phyloP scores from a whole-genome alignment of 2,113 vertebrate species.

The Zosterops borbonicus region DNA sequence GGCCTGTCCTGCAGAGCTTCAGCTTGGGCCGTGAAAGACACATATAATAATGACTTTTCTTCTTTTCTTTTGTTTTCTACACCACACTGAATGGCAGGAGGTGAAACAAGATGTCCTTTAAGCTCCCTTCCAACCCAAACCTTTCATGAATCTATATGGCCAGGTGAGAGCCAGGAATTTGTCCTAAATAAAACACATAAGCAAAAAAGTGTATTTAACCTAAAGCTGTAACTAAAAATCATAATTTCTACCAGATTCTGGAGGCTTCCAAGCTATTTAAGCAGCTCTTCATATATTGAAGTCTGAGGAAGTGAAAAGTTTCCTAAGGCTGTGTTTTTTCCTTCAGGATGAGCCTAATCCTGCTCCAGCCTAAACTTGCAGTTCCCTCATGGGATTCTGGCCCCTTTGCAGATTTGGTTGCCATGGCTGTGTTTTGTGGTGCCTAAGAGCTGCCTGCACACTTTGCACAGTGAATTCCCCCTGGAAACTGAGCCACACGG shows the following conservation, averaged over 20 bases:
- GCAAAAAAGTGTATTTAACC: not conserved
- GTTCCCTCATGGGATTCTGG: not conserved
- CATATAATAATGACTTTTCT: not conserved
- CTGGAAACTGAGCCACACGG: not conserved
- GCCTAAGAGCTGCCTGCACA: not conserved
- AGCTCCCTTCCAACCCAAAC: not conserved
- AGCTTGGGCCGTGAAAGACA: not conserved
- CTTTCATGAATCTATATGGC: not conserved
- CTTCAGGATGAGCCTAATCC: not conserved
- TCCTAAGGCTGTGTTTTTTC: not conserved
- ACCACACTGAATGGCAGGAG: not conserved
- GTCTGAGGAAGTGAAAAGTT: not conserved
- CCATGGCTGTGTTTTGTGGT: not conserved
- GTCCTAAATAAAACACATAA: not conserved
- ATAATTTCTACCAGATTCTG: not conserved
- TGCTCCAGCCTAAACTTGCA: not conserved
- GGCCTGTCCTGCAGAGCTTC: not conserved
- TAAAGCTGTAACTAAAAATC: not conserved
- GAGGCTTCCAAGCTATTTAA: not conserved
- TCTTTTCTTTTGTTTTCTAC: not conserved
- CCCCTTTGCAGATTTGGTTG: not conserved
- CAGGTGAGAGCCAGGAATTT: not conserved
- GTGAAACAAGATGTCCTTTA: not conserved
- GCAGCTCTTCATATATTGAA: not conserved
- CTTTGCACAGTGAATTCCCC: not conserved